A percentile compares a stretch with the other conserved stretches of the same genome.
Evolutionary conservation across 2,888 invertebrate genomes (phyloP).

Genomic region (Trachelus tabidus): DNA sequence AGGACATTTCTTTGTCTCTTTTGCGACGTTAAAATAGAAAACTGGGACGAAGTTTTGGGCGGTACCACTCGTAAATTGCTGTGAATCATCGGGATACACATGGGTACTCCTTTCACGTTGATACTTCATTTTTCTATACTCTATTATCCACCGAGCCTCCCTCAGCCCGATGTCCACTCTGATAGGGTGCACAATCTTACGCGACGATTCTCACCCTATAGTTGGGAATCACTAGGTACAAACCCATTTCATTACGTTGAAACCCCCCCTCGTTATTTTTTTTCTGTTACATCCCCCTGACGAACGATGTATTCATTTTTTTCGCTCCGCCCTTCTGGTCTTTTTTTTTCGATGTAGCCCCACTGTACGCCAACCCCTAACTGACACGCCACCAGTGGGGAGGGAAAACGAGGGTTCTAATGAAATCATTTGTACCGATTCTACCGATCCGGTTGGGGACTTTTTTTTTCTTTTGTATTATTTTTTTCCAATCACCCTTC

Average conservation of each 20-base stretch:
- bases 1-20: slow-evolving; percentile 48
- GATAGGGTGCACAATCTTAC: not conserved
- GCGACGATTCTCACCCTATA: not conserved
- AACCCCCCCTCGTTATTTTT: slow-evolving; percentile 22
- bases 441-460: slow-evolving; percentile 48
- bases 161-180: not conserved
- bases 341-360: slow-evolving; percentile 9
- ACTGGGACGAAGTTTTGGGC: slow-evolving; percentile 35
- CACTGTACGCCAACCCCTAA: slow-evolving; percentile 5
- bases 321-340: slow-evolving; percentile 15
- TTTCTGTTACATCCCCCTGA: slow-evolving; percentile 33
- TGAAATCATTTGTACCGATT: slow-evolving; percentile 55
- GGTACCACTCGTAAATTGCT: not conserved
- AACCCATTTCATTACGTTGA: slow-evolving; percentile 16
- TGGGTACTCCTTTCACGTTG: not conserved
- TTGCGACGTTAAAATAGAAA: slow-evolving; percentile 54
- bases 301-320: slow-evolving; percentile 28
- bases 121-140: slow-evolving; percentile 15
- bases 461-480: slow-evolving; percentile 31
- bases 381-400: not conserved
- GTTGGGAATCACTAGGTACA: not conserved
- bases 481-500: not conserved
- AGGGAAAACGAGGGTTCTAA: slow-evolving; percentile 41
- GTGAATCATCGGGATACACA: not conserved
- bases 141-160: slow-evolving; percentile 32